phyloP scores from a whole-genome alignment of 1,140 invertebrate species.

The Cotesia vestalis region DNA sequence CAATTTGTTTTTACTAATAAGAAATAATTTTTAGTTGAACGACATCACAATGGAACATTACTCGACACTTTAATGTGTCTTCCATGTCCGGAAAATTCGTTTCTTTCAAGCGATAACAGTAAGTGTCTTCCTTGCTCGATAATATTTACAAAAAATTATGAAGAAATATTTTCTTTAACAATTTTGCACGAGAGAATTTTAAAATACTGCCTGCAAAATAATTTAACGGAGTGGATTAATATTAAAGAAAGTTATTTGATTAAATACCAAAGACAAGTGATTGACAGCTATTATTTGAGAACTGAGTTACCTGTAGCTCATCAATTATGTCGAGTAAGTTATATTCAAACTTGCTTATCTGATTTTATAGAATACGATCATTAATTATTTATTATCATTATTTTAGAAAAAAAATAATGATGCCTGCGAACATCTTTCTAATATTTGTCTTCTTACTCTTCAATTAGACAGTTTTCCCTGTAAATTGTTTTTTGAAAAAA shows the following conservation, averaged over 20 bases:
- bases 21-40: slow-evolving; percentile 59
- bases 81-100: slow-evolving; percentile 60
- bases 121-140: slow-evolving; percentile 62
- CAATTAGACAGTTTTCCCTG: slow-evolving; percentile 67
- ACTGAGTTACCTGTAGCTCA: slow-evolving; percentile 62
- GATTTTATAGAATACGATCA: slow-evolving; percentile 7
- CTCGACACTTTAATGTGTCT: slow-evolving; percentile 58
- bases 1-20: slow-evolving; percentile 12
- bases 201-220: slow-evolving; percentile 59
- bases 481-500: slow-evolving; percentile 60
- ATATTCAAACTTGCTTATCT: slow-evolving; percentile 20
- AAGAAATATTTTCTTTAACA: slow-evolving; percentile 49
- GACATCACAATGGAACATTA: slow-evolving; percentile 57
- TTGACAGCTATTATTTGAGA: slow-evolving; percentile 66
- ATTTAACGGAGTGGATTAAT: slow-evolving; percentile 53
- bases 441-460: slow-evolving; percentile 74
- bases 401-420: slow-evolving; percentile 63
- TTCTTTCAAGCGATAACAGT: slow-evolving; percentile 55
- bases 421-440: slow-evolving; percentile 75
- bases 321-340: slow-evolving; percentile 67
- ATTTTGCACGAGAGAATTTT: slow-evolving; percentile 47
- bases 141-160: slow-evolving; percentile 43
- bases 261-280: slow-evolving; percentile 53
- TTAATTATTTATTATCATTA: slow-evolving; percentile 46
- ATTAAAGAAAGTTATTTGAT: slow-evolving; percentile 56